These are phyloP conservation scores for Drosophila cognata DNA, from an alignment of 2,888 invertebrate genomes.

Conservation along the genomic window DNA sequence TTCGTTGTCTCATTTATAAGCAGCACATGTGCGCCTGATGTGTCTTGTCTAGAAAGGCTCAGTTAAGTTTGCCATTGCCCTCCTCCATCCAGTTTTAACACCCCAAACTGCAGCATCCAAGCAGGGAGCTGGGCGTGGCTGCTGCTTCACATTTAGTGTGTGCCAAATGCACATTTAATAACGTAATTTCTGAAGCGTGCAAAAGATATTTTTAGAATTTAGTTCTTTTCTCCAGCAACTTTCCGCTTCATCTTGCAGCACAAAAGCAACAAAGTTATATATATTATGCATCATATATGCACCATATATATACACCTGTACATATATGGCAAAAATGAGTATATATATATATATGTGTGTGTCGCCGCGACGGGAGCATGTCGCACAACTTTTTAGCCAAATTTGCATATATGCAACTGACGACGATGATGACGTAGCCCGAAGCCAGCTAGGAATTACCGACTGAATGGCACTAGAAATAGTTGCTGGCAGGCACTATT, in stretches of 20 bases:
- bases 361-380: constrained; percentile 47
- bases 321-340: constrained; percentile 3
- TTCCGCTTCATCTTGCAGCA: constrained; percentile 70
- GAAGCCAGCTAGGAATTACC: constrained; percentile 45
- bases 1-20: constrained; percentile 70
- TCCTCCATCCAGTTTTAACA: constrained; percentile 10
- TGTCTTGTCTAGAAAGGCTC: constrained; percentile 59
- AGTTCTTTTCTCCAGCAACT: constrained; percentile 59
- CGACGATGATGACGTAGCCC: constrained; percentile 68
- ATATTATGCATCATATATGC: constrained; percentile 7
- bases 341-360: constrained; percentile 10
- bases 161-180: constrained; percentile 82
- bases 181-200: constrained; percentile 80
- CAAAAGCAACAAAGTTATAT: constrained; percentile 45
- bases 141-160: constrained; percentile 70
- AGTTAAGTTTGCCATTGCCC: constrained; percentile 48
- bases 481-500: constrained; percentile 56
- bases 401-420: constrained; percentile 79
- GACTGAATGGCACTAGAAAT: constrained; percentile 55
- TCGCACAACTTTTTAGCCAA: constrained; percentile 72
- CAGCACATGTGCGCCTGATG: constrained; percentile 70
- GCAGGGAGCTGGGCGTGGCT: constrained; percentile 23
- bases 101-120: constrained; percentile 14
- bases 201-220: constrained; percentile 79
- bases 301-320: neutral